Conservation (phyloP, 1,140 invertebrate genomes). For the Drosophila micromelanica region DNA sequence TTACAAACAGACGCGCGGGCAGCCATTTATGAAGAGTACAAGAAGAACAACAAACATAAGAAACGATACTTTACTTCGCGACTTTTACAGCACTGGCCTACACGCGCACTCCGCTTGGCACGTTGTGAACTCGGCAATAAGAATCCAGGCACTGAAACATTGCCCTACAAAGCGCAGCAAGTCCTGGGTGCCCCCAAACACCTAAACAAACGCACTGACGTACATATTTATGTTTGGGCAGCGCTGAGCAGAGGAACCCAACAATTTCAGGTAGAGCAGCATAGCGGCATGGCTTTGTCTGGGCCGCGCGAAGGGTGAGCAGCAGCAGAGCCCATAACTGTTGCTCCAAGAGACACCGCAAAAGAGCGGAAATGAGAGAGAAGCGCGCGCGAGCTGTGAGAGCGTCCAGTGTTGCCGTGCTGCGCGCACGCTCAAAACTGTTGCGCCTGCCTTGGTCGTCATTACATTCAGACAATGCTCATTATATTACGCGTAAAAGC, state of each 20-base stretch:
- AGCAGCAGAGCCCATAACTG: conserved; percentile 61
- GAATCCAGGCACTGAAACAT: conserved; percentile 81
- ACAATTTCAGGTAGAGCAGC: conserved; percentile 64
- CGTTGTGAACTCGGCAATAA: conserved; percentile 77
- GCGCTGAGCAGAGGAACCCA: conserved; percentile 20
- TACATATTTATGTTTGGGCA: not conserved
- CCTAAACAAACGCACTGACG: conserved; percentile 40
- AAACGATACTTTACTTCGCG: conserved; percentile 23
- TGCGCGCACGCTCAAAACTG: conserved; percentile 54
- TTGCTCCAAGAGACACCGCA: conserved; percentile 51
- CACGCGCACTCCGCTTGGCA: conserved; percentile 57
- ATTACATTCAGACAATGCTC: conserved; percentile 48
- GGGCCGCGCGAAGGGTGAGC: conserved; percentile 58
- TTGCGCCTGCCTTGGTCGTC: conserved; percentile 52
- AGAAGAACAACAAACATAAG: conserved; percentile 12
- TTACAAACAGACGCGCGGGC: conserved; percentile 30
- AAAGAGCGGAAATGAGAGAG: conserved; percentile 22
- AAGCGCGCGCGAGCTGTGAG: conserved; percentile 16
- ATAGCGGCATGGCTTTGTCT: conserved; percentile 58
- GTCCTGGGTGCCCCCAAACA: conserved; percentile 54
- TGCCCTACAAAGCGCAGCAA: conserved; percentile 36
- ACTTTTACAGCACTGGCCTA: conserved; percentile 35
- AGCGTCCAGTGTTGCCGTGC: conserved; percentile 67
- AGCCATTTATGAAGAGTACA: conserved; percentile 38
- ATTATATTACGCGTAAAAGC: conserved; percentile 64